phyloP scores from a whole-genome alignment of 2,113 vertebrate genomes.

The Cebidichthys violaceus region DNA sequence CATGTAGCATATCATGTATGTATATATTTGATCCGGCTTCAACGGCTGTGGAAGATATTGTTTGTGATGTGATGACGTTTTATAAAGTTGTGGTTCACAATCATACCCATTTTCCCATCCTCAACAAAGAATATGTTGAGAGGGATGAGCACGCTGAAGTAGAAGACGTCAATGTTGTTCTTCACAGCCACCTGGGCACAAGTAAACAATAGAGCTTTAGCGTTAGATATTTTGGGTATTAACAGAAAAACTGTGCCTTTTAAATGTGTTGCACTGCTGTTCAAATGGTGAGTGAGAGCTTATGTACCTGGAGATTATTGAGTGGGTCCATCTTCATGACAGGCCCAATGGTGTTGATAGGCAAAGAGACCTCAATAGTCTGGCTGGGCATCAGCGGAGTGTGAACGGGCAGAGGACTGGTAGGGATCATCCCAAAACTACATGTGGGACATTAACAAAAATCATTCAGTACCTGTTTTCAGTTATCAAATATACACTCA shows the following conservation, averaged over 20 bases:
- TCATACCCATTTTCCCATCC: slow-evolving; percentile 98
- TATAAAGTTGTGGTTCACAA: neutral
- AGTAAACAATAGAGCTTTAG: neutral
- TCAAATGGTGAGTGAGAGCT: neutral
- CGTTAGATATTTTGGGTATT: neutral
- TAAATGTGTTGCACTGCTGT: neutral
- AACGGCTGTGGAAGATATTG: neutral
- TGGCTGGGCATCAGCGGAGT: slow-evolving; percentile 99
- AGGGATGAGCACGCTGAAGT: slow-evolving; percentile 98
- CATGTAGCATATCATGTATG: neutral
- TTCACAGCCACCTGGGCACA: slow-evolving; percentile 95
- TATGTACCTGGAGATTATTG: slow-evolving; percentile 95
- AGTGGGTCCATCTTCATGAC: slow-evolving; percentile 99
- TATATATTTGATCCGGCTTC: neutral
- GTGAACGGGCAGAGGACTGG: slow-evolving; percentile 93
- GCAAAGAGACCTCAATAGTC: slow-evolving; percentile 95
- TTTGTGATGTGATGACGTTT: slow-evolving; percentile 10
- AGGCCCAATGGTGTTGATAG: slow-evolving; percentile 96
- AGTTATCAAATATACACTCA: no score
- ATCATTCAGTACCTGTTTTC: neutral
- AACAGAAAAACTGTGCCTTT: neutral
- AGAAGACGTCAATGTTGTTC: slow-evolving; percentile 99
- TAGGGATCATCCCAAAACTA: slow-evolving; percentile 97
- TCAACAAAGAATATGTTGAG: slow-evolving; percentile 99
- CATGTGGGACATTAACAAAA: neutral